Evolutionary conservation across 2,888 invertebrate genomes (phyloP).

Genomic region (Eupelmus urozonus): DNA sequence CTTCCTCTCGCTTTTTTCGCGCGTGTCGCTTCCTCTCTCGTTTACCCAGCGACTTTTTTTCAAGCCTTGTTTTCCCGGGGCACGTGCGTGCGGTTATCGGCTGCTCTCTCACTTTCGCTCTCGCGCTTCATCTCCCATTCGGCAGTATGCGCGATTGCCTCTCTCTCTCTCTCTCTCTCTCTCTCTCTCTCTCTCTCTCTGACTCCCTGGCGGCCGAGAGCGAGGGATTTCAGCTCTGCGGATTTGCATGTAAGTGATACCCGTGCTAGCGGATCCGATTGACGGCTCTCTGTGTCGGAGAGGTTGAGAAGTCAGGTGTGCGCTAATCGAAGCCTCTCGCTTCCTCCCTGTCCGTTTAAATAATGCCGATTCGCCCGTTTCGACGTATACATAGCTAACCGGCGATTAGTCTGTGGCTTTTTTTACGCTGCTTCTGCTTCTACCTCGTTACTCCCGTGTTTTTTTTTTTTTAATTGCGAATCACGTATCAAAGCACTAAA

Average conservation of each 20-base stretch:
- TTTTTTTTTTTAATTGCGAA: not conserved
- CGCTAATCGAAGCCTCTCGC: conserved; percentile 50
- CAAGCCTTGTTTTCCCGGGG: not conserved
- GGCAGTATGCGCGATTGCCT: conserved; percentile 31
- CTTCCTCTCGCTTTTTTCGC: conserved; percentile 42
- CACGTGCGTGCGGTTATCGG: conserved; percentile 46
- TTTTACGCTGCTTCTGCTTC: conserved; percentile 8
- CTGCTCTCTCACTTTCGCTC: conserved; percentile 52
- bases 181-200: conserved; percentile 27
- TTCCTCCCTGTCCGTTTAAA: conserved; percentile 28
- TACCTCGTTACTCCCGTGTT: not conserved
- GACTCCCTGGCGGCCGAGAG: conserved; percentile 59
- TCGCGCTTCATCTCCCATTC: conserved; percentile 54
- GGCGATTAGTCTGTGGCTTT: conserved; percentile 23
- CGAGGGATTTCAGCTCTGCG: conserved; percentile 69
- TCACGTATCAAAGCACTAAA: not conserved
- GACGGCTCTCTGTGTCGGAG: conserved; percentile 68
- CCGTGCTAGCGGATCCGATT: conserved; percentile 72
- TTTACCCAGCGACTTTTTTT: conserved; percentile 10
- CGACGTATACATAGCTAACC: conserved; percentile 20
- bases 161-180: conserved; percentile 19
- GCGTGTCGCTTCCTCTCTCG: conserved; percentile 1
- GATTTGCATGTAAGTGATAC: conserved; percentile 76
- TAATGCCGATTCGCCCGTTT: conserved; percentile 28
- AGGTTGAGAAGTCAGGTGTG: conserved; percentile 67